phyloP scores from a whole-genome alignment of 2,113 vertebrate species.

The Rhea americana region DNA sequence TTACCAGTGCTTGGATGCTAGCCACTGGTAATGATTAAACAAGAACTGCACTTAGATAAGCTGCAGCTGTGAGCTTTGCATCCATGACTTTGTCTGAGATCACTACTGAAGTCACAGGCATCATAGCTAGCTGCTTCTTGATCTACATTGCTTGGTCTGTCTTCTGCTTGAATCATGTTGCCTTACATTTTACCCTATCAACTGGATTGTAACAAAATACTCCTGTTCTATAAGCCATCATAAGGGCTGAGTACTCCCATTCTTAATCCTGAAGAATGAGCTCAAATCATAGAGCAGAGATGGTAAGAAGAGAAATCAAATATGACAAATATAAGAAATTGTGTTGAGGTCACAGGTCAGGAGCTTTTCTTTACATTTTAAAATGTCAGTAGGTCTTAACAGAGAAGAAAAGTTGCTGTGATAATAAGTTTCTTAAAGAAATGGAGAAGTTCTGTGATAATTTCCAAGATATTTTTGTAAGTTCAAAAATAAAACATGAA shows the following conservation, averaged over 20 bases:
- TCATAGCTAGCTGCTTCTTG: not conserved
- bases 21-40: not conserved
- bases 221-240: rapidly evolving
- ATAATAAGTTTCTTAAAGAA: not conserved
- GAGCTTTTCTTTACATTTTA: not conserved
- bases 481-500: not conserved
- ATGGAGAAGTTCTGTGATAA: not conserved
- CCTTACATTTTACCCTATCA: not conserved
- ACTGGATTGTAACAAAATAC: not conserved
- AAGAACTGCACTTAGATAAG: not conserved
- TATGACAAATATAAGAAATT: not conserved
- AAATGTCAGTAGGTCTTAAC: not conserved
- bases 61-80: too few relatives aligned
- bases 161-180: not conserved
- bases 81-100: not conserved
- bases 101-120: not conserved
- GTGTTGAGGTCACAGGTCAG: not conserved
- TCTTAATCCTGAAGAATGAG: not conserved
- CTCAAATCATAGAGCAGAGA: not conserved
- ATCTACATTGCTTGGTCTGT: not conserved
- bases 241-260: not conserved
- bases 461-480: not conserved
- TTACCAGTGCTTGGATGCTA: not conserved
- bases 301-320: not conserved
- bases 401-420: not conserved